Evolutionary conservation across 2,888 invertebrate genomes (phyloP).

Genomic region (Stratiomys singularior): DNA sequence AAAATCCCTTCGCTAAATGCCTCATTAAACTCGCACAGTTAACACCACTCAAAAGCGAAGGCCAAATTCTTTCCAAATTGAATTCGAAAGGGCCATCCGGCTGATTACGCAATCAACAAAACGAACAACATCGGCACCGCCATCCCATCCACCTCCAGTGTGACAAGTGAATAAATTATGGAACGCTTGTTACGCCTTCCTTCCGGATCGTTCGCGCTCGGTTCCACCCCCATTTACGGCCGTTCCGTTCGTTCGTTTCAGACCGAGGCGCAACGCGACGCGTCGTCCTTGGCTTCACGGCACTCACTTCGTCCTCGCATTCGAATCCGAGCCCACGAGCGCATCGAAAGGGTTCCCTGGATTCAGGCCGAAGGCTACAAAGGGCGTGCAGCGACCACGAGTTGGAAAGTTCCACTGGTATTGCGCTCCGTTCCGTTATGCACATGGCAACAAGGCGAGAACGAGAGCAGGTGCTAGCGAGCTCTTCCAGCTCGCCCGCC

Average conservation of each 20-base stretch:
- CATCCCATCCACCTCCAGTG: background rate
- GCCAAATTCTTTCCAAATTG: background rate
- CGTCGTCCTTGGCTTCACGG: background rate
- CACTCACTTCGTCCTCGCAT: too few species aligned
- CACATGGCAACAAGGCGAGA: too few species aligned
- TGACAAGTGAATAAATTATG: slow-evolving; percentile 22
- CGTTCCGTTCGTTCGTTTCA: background rate
- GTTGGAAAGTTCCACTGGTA: background rate
- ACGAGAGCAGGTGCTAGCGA: background rate
- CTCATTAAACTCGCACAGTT: background rate
- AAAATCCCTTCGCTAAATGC: too few species aligned
- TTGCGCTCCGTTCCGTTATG: background rate
- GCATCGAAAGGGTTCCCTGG: background rate
- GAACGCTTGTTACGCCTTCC: slow-evolving; percentile 20
- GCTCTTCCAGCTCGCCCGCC: background rate
- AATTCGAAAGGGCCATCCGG: background rate
- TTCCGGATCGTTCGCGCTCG: slow-evolving; percentile 27
- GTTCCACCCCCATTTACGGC: slow-evolving; percentile 42
- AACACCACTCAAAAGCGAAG: background rate
- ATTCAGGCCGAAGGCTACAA: background rate
- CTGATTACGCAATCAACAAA: too few species aligned
- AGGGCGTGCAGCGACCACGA: too few species aligned
- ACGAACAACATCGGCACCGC: background rate
- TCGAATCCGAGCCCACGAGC: slow-evolving; percentile 7
- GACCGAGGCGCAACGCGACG: background rate